Percentiles rank a stretch among this genome's conserved stretches.
Conservation (phyloP, 2,797 vertebrate genomes). For the Natrix natrix region DNA sequence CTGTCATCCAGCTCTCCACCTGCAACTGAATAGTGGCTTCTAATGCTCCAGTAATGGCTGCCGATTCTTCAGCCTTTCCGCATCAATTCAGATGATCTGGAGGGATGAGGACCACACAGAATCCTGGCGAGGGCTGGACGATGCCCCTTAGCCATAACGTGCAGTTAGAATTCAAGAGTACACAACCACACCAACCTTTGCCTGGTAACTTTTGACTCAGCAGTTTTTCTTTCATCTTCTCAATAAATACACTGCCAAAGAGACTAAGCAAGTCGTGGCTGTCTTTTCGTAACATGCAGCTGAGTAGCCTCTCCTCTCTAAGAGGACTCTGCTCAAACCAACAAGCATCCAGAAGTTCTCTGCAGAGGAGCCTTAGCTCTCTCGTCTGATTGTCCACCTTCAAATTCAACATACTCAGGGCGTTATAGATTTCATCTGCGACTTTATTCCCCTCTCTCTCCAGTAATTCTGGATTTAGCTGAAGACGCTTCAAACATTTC, state of each 20-base stretch:
- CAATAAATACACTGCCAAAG: conserved; percentile 76
- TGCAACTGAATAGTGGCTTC: not conserved
- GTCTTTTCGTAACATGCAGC: conserved; percentile 80
- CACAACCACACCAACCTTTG: conserved; percentile 74
- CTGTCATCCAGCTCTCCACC: not conserved
- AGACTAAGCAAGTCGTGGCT: conserved; percentile 70
- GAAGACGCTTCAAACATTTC: conserved; percentile 59
- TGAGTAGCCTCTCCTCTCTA: conserved; percentile 82
- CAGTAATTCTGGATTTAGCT: conserved; percentile 53
- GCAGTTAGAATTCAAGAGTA: not conserved
- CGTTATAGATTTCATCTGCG: conserved; percentile 77
- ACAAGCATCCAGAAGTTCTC: conserved; percentile 79
- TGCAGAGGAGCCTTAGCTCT: conserved; percentile 80
- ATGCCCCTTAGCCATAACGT: not conserved
- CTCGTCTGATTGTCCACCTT: conserved; percentile 61
- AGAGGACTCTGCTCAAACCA: conserved; percentile 69
- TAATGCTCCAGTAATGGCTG: not conserved
- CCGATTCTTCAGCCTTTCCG: not conserved
- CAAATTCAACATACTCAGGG: conserved; percentile 79
- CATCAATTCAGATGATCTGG: not conserved
- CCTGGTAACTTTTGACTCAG: conserved; percentile 62
- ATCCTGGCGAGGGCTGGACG: not conserved
- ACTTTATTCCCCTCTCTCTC: conserved; percentile 45
- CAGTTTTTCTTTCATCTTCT: conserved; percentile 77
- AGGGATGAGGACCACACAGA: not conserved